A percentile compares a stretch with the other conserved stretches of the same genome.
Conservation (phyloP, 2,888 invertebrate genomes). For the Biston betularia region DNA sequence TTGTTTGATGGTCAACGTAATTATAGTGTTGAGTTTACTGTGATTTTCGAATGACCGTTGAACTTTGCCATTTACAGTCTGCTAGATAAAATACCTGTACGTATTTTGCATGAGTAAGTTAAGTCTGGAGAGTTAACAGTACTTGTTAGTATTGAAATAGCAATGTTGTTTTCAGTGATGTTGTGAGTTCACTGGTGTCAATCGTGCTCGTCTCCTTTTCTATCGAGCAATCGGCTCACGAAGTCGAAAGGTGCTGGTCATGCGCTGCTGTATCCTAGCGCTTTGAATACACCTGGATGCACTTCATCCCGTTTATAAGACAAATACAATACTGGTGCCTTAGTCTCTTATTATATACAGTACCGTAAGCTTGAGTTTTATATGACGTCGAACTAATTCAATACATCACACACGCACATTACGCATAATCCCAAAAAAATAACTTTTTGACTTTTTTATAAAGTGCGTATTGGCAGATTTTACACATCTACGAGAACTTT, state of each 20-base stretch:
- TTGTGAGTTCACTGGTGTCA: slow-evolving; percentile 69
- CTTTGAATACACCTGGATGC: slow-evolving; percentile 29
- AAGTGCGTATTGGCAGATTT: too few species aligned
- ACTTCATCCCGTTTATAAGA: not conserved
- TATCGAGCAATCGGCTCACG: slow-evolving; percentile 77
- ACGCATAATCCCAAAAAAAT: too few species aligned
- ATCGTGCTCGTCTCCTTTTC: slow-evolving; percentile 75
- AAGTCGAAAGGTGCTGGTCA: slow-evolving; percentile 51
- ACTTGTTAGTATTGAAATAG: slow-evolving; percentile 53
- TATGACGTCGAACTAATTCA: too few species aligned
- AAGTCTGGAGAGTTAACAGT: slow-evolving; percentile 37
- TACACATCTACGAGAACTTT: too few species aligned
- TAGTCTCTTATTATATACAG: not conserved
- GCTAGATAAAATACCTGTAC: slow-evolving; percentile 20
- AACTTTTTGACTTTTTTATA: too few species aligned
- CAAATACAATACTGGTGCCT: not conserved
- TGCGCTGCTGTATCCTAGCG: slow-evolving; percentile 36
- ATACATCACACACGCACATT: too few species aligned
- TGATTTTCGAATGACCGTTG: slow-evolving; percentile 33
- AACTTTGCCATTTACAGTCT: slow-evolving; percentile 35
- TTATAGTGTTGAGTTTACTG: slow-evolving; percentile 35
- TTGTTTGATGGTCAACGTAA: slow-evolving; percentile 40
- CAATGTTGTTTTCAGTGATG: slow-evolving; percentile 63
- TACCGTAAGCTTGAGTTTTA: too few species aligned
- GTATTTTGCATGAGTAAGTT: slow-evolving; percentile 27